A percentile compares a stretch with the other conserved stretches of the same genome.
Conservation (phyloP, 2,888 invertebrate species). For the Limenitis camilla region DNA sequence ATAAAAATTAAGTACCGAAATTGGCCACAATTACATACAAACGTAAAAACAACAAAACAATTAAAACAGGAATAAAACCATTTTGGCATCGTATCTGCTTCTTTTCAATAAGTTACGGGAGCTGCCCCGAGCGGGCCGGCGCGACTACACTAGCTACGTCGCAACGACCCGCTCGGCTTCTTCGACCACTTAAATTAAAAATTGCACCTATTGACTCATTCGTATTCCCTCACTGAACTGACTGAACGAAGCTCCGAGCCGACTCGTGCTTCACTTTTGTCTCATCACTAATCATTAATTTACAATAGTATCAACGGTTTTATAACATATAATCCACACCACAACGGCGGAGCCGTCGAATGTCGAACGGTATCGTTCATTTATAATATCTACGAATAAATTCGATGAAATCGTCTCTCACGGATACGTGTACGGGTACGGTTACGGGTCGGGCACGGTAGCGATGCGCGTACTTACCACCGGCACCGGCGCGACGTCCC, state of each 20-base stretch:
- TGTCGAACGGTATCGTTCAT: conserved; percentile 55
- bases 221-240: conserved; percentile 61
- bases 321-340: conserved; percentile 63
- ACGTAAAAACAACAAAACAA: conserved; percentile 72
- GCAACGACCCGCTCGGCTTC: conserved; percentile 29
- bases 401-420: conserved; percentile 73
- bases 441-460: conserved; percentile 21
- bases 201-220: conserved; percentile 73
- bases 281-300: conserved; percentile 62
- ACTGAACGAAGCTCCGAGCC: conserved; percentile 64
- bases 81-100: conserved; percentile 74
- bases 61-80: conserved; percentile 73
- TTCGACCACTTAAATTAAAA: conserved; percentile 60
- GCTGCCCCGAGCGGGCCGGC: conserved; percentile 35
- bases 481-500: conserved; percentile 30
- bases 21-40: conserved; percentile 73
- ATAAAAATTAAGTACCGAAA: conserved; percentile 72
- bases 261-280: conserved; percentile 65
- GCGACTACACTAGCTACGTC: conserved; percentile 36
- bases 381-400: conserved; percentile 73
- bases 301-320: conserved; percentile 70
- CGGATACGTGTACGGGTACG: conserved; percentile 31
- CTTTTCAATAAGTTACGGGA: conserved; percentile 55
- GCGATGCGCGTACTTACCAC: conserved; percentile 28
- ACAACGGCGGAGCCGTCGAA: conserved; percentile 45